Conservation (phyloP, 1,140 invertebrate species). For the Zaprionus vittiger region DNA sequence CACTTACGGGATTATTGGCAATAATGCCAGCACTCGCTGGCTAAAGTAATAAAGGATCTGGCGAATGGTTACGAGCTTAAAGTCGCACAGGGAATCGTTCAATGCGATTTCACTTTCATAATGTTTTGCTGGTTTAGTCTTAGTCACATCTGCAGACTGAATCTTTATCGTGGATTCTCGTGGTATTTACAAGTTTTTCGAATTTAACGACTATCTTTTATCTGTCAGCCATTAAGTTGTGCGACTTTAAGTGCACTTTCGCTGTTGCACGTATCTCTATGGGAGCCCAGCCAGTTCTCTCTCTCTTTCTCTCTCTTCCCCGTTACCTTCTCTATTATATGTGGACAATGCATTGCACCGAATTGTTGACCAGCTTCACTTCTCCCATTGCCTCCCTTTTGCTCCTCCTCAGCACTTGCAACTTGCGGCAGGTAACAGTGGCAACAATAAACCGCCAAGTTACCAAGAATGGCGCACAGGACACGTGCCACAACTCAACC, state of each 20-base stretch:
- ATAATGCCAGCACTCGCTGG: neutral
- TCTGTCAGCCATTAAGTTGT: neutral
- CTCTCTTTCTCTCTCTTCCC: neutral
- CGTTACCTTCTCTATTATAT: neutral
- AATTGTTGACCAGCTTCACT: slow-evolving; percentile 25
- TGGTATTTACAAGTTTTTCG: neutral
- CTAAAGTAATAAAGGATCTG: slow-evolving; percentile 2
- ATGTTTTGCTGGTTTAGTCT: neutral
- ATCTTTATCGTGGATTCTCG: neutral
- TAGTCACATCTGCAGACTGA: neutral
- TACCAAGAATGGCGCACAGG: slow-evolving; percentile 18
- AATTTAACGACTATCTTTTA: slow-evolving; percentile 5
- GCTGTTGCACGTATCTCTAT: neutral
- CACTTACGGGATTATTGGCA: slow-evolving; percentile 31
- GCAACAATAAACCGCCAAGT: slow-evolving; percentile 54
- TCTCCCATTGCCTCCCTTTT: neutral
- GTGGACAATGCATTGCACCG: slow-evolving; percentile 9
- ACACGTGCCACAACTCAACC: slow-evolving; percentile 46
- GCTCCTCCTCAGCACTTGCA: slow-evolving; percentile 18
- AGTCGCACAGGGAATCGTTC: neutral
- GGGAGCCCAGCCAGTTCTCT: neutral
- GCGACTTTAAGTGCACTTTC: neutral
- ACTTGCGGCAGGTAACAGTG: slow-evolving; percentile 43
- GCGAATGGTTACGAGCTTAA: neutral
- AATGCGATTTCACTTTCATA: neutral